phyloP scores from a whole-genome alignment of 92 coral and sea anemone genomes.

The Pocillopora meandrina region DNA sequence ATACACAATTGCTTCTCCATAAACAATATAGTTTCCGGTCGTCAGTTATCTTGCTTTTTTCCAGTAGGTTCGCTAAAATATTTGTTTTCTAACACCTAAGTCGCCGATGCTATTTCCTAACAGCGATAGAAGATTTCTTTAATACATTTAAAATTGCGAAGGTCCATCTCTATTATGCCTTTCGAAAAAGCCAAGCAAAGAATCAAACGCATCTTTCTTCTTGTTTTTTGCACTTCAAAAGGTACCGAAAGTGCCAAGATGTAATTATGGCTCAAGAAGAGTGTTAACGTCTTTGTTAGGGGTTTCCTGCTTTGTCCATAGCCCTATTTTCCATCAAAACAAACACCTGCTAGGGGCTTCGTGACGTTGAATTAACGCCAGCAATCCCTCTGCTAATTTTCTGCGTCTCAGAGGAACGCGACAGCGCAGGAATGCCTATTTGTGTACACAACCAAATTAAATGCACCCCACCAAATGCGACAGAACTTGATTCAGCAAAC shows the following conservation, averaged over 20 bases:
- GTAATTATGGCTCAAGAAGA: constrained; percentile 32
- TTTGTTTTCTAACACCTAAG: constrained; percentile 13
- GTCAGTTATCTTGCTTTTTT: constrained; percentile 62
- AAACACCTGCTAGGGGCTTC: constrained; percentile 44
- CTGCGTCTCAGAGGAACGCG: not conserved
- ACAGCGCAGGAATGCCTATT: constrained; percentile 37
- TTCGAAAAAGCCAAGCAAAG: not conserved
- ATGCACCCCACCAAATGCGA: constrained; percentile 31
- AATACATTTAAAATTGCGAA: constrained; percentile 21
- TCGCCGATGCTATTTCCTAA: constrained; percentile 21
- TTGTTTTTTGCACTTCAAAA: constrained; percentile 39
- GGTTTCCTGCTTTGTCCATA: constrained; percentile 52
- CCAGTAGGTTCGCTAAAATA: constrained; percentile 56
- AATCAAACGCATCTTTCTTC: not conserved
- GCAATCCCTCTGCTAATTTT: constrained; percentile 1
- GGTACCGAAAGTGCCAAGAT: constrained; percentile 44
- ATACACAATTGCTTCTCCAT: constrained; percentile 63
- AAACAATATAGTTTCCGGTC: constrained; percentile 92
- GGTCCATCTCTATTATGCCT: constrained; percentile 5
- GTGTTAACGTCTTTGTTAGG: constrained; percentile 38
- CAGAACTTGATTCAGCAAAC: constrained; percentile 41
- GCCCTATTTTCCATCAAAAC: constrained; percentile 46
- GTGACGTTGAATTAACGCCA: constrained; percentile 16
- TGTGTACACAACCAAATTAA: constrained; percentile 43
- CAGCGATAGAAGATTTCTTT: constrained; percentile 17